Conservation (phyloP, 2,797 vertebrate genomes). For the Bufotes viridis region DNA sequence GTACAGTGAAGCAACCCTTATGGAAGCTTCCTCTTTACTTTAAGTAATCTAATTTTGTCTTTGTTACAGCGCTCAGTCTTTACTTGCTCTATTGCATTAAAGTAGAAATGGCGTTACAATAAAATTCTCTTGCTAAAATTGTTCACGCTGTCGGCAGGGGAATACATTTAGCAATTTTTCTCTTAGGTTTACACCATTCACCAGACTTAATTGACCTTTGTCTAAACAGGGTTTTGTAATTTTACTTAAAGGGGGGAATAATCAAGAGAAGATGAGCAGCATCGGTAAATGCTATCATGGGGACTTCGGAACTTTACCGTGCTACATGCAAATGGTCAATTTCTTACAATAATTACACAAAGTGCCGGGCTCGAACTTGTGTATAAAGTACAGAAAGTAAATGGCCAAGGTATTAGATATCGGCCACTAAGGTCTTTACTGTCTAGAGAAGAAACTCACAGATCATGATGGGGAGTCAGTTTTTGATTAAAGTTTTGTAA, state of each 20-base stretch:
- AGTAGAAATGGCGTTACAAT: conserved; percentile 81
- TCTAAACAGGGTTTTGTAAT: conserved; percentile 76
- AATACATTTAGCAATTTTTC: conserved; percentile 77
- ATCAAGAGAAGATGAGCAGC: conserved; percentile 62
- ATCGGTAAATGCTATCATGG: neutral
- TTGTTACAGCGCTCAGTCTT: conserved; percentile 80
- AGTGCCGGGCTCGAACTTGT: neutral
- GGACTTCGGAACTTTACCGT: neutral
- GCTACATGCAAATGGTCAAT: neutral
- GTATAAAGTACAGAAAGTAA: neutral
- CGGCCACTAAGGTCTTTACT: neutral
- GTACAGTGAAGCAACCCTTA: conserved; percentile 69
- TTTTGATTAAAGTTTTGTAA: no score
- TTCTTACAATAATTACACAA: neutral
- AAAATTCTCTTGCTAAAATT: conserved; percentile 79
- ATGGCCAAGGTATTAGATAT: neutral
- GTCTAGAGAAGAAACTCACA: no score
- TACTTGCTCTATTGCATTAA: conserved; percentile 81
- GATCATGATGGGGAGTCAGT: no score
- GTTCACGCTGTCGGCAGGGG: conserved; percentile 76
- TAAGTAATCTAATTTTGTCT: conserved; percentile 83
- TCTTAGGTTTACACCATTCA: conserved; percentile 75
- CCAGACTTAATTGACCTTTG: conserved; percentile 80
- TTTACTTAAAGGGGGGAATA: conserved; percentile 79
- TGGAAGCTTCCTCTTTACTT: conserved; percentile 79